Conservation (phyloP, 2,888 invertebrate genomes). For the Synanthedon myopaeformis region DNA sequence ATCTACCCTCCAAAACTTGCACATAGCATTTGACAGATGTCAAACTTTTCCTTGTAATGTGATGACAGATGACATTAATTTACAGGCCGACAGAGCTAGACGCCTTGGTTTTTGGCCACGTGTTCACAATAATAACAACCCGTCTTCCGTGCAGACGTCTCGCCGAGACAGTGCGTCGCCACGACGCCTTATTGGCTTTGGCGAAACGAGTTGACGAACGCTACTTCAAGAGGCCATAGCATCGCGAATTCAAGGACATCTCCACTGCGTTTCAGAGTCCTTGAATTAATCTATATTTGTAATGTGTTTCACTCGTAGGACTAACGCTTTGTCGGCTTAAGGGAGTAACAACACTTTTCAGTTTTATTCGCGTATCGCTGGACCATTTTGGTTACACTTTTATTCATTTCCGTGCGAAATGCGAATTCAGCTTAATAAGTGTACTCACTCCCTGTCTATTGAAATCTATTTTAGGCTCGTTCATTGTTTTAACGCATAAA, state of each 20-base stretch:
- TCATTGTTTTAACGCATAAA: no score
- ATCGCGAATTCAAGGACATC: constrained; percentile 57
- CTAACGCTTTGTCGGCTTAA: neutral
- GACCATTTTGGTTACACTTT: no score
- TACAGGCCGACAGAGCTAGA: constrained; percentile 93
- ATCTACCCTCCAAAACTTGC: no score
- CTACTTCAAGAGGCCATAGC: constrained; percentile 75
- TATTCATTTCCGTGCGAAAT: no score
- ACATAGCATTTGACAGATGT: no score
- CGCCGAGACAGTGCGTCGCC: constrained; percentile 82
- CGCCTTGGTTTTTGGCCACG: constrained; percentile 95
- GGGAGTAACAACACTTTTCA: no score
- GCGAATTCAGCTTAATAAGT: no score
- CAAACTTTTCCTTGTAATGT: no score
- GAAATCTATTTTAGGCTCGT: no score
- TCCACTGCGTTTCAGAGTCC: constrained; percentile 54
- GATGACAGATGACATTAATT: constrained; percentile 10
- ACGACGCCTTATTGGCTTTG: constrained; percentile 82
- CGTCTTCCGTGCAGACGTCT: constrained; percentile 85
- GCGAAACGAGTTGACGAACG: constrained; percentile 86
- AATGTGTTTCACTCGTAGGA: neutral
- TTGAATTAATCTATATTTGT: constrained; percentile 15
- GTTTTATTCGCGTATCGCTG: no score
- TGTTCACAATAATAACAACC: constrained; percentile 94
- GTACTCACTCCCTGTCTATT: no score